A percentile compares a stretch with the other conserved stretches of the same genome.
These are phyloP conservation scores for Oryzias celebensis DNA, from an alignment of 2,113 vertebrate species.

Conservation along the genomic window DNA sequence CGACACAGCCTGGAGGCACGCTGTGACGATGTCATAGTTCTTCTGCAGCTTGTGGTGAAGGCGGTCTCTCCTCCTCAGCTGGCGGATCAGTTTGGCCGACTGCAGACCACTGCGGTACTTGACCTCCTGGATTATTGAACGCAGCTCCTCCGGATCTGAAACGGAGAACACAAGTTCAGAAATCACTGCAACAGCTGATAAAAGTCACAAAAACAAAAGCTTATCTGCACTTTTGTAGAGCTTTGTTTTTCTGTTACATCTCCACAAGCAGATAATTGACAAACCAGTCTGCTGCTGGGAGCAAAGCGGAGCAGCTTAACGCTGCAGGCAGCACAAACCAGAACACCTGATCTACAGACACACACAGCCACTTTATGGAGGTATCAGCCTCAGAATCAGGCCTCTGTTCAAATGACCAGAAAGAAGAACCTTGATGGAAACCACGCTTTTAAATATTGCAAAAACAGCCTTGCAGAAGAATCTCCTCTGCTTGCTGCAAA, in stretches of 20 bases:
- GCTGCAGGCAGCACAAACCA: conserved; percentile 51
- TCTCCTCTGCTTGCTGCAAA: too few species aligned
- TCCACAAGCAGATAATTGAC: neutral
- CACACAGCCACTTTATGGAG: conserved; percentile 12
- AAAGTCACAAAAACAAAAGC: too few species aligned
- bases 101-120: conserved; percentile 85
- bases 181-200: too few species aligned
- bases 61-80: conserved; percentile 89
- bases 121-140: conserved; percentile 84
- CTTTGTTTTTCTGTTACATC: neutral
- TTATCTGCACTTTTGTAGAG: neutral
- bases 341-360: conserved; percentile 28
- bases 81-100: conserved; percentile 89
- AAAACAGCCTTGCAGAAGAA: too few species aligned
- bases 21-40: conserved; percentile 92
- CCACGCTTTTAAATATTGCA: too few species aligned
- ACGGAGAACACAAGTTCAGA: neutral
- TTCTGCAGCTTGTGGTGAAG: conserved; percentile 87
- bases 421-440: neutral
- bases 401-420: neutral
- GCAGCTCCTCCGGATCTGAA: conserved; percentile 83
- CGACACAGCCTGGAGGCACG: conserved; percentile 92
- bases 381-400: neutral
- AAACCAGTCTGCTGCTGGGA: too few species aligned
- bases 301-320: too few species aligned